Evolutionary conservation across 1,140 invertebrate genomes (phyloP), one percentile per base, ranked within the genome.

Genomic region (Aculops lycopersici): DNA sequence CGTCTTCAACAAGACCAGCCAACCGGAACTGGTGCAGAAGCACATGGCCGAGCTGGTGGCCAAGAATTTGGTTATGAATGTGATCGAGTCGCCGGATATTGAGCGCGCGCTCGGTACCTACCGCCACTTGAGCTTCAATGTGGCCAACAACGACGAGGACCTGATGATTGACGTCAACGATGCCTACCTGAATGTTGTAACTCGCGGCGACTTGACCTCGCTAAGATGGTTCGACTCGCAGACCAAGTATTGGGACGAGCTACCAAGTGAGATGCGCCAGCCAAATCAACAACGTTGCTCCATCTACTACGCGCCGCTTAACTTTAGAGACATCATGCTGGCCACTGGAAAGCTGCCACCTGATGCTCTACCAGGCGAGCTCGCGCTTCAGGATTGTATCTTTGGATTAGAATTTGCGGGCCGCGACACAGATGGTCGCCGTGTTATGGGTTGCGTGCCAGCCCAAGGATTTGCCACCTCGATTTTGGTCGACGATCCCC

Each of bases 341-440:
- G 84, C 84, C 1, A 81, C 79, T 19, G 88, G 86, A 44, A 88
- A 90, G 59, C 62, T 95, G 21, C 74, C 81, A 20, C 79, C 80
- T 17, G 84, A 94, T 62, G 79, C 84, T 24, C 63, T 94, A 35
- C 84, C 86, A 5, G 16, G 13, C n/a, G 15, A 35, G 14, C 41
- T 41, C n/a, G 45, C 45, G n/a, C 35, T 47, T 3, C 43, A 47
- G 40, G 35, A 38, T 31, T 37, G 38, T 24, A 21, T 59, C 19
- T 52, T 51, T 37, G 51, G 86, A 43, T 62, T 94, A 48, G 86
- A 95, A 57, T 92, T 86, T 53, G 68, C 78, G 42, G 83, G 81
- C 1, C 17, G 37, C 20, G 63, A 74, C 47, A 37, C 42, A 18
- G 53, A 60, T 21, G 84, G 83, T 15, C 60, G 63, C 37, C 63